Percentiles rank a stretch among this genome's conserved stretches.
Conservation (phyloP, 37 sponge, comb jelly and placozoan genomes). For the Geodia barretti region DNA sequence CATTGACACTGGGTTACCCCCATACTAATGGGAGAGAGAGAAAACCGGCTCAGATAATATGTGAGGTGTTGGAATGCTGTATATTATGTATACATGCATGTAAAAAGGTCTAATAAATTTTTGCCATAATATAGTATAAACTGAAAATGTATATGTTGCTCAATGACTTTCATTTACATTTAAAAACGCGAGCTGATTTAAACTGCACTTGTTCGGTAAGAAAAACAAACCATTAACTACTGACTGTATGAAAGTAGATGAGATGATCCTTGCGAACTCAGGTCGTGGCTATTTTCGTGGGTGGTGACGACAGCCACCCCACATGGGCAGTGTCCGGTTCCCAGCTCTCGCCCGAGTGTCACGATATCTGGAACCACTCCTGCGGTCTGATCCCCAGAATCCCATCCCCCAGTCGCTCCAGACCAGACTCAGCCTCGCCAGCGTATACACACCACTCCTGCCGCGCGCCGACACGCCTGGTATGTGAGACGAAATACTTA, state of each 20-base stretch:
- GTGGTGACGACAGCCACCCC: slow-evolving; percentile 80
- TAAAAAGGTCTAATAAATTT: no score
- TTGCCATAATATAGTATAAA: no score
- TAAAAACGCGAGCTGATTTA: no score
- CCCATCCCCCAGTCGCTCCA: slow-evolving; percentile 71
- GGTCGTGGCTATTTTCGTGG: no score
- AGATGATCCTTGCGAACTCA: slow-evolving; percentile 55
- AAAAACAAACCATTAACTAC: no score
- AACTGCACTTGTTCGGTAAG: no score
- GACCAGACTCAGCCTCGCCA: slow-evolving; percentile 87
- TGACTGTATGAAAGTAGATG: slow-evolving; percentile 84
- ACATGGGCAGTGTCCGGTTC: slow-evolving; percentile 77
- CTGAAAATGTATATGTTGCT: no score
- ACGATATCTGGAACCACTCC: slow-evolving; percentile 85
- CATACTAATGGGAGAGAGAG: no score
- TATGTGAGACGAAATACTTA: background rate
- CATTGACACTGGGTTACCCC: slow-evolving; percentile 90
- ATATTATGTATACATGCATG: no score
- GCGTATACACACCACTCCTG: slow-evolving; percentile 66
- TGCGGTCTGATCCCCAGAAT: slow-evolving; percentile 73
- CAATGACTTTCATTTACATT: no score
- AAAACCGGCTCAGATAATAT: no score
- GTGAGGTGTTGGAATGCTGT: no score
- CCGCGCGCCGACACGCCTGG: background rate
- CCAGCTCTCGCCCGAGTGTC: slow-evolving; percentile 87